Base-by-base conservation (phyloP, 2,113 vertebrate species). In the Haliaeetus leucogaster region DNA sequence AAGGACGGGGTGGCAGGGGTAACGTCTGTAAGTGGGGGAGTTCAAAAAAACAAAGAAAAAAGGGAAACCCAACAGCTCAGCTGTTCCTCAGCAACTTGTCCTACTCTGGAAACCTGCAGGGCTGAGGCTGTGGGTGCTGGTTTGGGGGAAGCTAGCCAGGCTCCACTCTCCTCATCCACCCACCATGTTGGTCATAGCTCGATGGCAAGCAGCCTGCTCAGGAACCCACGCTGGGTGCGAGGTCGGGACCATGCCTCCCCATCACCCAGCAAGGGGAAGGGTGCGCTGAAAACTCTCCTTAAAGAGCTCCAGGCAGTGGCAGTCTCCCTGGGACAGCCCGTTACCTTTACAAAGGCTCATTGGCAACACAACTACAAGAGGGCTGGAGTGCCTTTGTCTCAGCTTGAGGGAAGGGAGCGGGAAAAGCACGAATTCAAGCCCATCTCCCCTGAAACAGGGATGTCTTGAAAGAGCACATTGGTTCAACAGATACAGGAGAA, bases 1-100 rank as follows among this genome's bases (percentile, higher is more conserved):
- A 40, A 53, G 71, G 89, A 87, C 1, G 10, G 66, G 72, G 40
- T 61, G 94, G 97, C 97, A 98, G 97, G 94, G 95, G 78, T 52
- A 89, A 86, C 5, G 0, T 68, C 52, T 0, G 0, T 47, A 43
- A 65, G 67, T 4, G 3, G 3, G 15, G 4, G 19, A 52, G 9
- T 25, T 66, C 7, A 4, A 29, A 19, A 45, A 10, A 8, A 4
- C 13, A 11, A 42, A 36, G 2, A 17, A n/a, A 38, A 58, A 58
- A 38, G 5, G 58, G 38, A 71, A 94, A 72, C 10, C 7, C 26
- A 61, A 73, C 53, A 74, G 59, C 82, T 93, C 4, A 3, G 59
- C 70, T 29, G 12, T 15, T 94, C 56, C 70, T 83, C 66, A 63
- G 61, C 56, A 40, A 59, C 45, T 47, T 11, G 14, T 45, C 73